A percentile compares a stretch with the other conserved stretches of the same genome.
Conservation (phyloP, 2,888 invertebrate species). For the Ormyrus pomaceus region DNA sequence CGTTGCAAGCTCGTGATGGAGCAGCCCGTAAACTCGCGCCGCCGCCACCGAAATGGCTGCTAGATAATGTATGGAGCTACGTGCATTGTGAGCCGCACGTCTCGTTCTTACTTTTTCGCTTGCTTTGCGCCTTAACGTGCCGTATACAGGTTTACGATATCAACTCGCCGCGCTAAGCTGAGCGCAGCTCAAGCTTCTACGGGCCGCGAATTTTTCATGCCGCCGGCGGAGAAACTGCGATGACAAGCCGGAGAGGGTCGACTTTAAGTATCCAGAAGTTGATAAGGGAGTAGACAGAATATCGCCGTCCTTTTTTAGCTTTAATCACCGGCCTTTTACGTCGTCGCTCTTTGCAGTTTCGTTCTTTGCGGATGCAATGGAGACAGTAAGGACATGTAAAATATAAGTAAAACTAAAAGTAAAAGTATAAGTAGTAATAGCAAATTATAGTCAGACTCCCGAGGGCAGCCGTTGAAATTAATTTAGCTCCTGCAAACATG, state of each 20-base stretch:
- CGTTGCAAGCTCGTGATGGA: slow-evolving; percentile 68
- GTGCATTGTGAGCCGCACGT: slow-evolving; percentile 9
- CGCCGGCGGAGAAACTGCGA: neutral
- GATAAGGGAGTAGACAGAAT: slow-evolving; percentile 11
- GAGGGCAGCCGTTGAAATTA: no score
- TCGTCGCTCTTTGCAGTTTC: no score
- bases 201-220: slow-evolving; percentile 26
- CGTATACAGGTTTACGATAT: slow-evolving; percentile 20
- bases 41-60: slow-evolving; percentile 70
- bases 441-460: no score
- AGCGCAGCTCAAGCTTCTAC: no score
- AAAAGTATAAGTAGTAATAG: no score
- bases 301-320: neutral
- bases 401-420: no score
- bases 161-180: neutral
- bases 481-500: no score
- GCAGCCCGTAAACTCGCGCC: slow-evolving; percentile 70
- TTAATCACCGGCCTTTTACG: neutral
- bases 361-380: no score
- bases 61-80: slow-evolving; percentile 70
- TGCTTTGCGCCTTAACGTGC: slow-evolving; percentile 20
- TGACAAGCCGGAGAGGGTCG: no score
- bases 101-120: slow-evolving; percentile 22
- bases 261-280: slow-evolving; percentile 17
- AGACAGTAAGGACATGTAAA: no score